A percentile compares a stretch with the other conserved stretches of the same genome.
These are phyloP conservation scores for Eptesicus fuscus DNA, from an alignment of 2,113 vertebrate species.

Conservation along the genomic window DNA sequence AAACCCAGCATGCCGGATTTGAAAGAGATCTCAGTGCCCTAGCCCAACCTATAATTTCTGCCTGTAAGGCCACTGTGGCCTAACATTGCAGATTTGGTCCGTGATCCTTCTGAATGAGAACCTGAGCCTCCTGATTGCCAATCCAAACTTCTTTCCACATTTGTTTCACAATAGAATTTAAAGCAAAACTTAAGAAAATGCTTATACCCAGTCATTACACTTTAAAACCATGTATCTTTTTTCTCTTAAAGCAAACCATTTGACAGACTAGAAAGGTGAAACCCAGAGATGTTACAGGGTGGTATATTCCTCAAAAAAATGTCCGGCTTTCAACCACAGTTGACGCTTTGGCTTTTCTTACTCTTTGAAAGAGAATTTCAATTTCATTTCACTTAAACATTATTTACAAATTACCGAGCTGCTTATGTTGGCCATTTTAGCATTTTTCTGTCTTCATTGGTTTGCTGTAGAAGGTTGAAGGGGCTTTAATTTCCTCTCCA, in stretches of 20 bases:
- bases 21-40: not conserved
- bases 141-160: not conserved
- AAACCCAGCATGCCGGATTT: not conserved
- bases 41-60: not conserved
- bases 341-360: not conserved
- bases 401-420: not conserved
- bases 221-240: not conserved
- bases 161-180: not conserved
- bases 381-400: not conserved
- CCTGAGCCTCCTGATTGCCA: not conserved
- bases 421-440: not conserved
- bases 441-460: not conserved
- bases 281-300: not conserved
- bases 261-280: not conserved
- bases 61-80: not conserved
- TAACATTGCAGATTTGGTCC: not conserved
- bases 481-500: not conserved
- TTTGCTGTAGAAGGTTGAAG: not conserved
- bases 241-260: not conserved
- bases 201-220: not conserved
- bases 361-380: not conserved
- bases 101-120: not conserved
- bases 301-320: not conserved
- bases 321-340: not conserved
- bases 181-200: not conserved